phyloP scores from a whole-genome alignment of 2,888 invertebrate species.

The Sipha maydis region DNA sequence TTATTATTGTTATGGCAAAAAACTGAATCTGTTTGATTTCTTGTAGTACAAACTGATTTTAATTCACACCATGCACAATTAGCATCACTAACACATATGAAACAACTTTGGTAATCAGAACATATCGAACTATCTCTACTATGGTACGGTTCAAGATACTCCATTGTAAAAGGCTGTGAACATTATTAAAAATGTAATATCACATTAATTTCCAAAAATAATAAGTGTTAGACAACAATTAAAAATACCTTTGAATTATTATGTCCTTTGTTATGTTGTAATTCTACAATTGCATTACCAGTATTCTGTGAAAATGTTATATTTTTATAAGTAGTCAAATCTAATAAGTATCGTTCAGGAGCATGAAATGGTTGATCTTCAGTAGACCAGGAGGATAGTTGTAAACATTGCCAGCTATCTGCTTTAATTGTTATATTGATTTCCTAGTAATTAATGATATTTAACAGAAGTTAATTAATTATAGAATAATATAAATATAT shows the following conservation, averaged over 20 bases:
- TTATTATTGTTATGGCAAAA: constrained; percentile 68
- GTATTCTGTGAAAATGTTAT: constrained; percentile 66
- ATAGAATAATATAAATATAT: background rate
- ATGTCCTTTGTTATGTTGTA: constrained; percentile 78
- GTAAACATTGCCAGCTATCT: constrained; percentile 56
- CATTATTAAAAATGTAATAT: background rate
- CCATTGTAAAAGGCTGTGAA: constrained; percentile 80
- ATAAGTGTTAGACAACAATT: constrained; percentile 20
- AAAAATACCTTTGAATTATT: constrained; percentile 76
- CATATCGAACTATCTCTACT: constrained; percentile 77
- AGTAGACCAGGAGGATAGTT: constrained; percentile 47
- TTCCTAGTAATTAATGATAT: constrained; percentile 38
- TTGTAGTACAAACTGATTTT: constrained; percentile 76
- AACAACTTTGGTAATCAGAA: constrained; percentile 81
- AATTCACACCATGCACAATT: constrained; percentile 93
- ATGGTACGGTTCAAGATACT: constrained; percentile 88
- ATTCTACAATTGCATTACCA: constrained; percentile 73
- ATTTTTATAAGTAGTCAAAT: constrained; percentile 69
- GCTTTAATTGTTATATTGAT: constrained; percentile 54
- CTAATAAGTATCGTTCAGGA: constrained; percentile 75
- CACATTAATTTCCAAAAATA: background rate
- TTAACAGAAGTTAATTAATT: background rate
- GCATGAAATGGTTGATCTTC: constrained; percentile 67
- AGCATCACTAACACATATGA: constrained; percentile 87
- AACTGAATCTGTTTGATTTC: constrained; percentile 75